phyloP scores from a whole-genome alignment of 2,797 vertebrate genomes.

The Falco columbarius region DNA sequence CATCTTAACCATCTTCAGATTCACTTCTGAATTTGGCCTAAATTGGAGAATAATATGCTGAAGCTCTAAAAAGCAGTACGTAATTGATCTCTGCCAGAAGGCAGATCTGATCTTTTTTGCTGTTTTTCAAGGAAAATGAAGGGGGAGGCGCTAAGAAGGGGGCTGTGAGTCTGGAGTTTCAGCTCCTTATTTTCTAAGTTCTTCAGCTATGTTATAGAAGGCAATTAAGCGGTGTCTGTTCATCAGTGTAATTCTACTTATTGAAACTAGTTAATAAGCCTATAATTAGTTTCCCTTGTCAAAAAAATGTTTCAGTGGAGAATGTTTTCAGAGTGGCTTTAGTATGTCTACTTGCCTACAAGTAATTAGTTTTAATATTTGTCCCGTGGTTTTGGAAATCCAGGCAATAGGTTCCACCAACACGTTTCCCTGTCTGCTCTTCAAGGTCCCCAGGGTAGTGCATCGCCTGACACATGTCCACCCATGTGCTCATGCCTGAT shows the following conservation, averaged over 20 bases:
- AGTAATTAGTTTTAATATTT: neutral
- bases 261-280: neutral
- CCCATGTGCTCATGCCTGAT: fast-evolving
- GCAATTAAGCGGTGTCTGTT: neutral
- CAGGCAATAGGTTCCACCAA: fast-evolving
- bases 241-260: neutral
- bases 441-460: neutral
- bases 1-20: neutral
- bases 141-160: neutral
- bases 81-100: neutral
- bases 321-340: neutral
- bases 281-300: neutral
- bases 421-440: neutral
- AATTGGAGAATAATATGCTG: neutral
- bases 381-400: neutral
- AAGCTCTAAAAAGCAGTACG: neutral
- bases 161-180: neutral
- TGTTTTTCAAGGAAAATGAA: neutral
- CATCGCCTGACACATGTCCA: neutral
- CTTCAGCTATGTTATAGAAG: neutral
- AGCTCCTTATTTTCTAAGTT: neutral
- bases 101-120: neutral
- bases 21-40: neutral
- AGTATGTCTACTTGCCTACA: neutral
- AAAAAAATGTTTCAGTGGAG: neutral